Evolutionary conservation across 1,140 invertebrate genomes (phyloP).

Genomic region (Philotrypesis tridentata): DNA sequence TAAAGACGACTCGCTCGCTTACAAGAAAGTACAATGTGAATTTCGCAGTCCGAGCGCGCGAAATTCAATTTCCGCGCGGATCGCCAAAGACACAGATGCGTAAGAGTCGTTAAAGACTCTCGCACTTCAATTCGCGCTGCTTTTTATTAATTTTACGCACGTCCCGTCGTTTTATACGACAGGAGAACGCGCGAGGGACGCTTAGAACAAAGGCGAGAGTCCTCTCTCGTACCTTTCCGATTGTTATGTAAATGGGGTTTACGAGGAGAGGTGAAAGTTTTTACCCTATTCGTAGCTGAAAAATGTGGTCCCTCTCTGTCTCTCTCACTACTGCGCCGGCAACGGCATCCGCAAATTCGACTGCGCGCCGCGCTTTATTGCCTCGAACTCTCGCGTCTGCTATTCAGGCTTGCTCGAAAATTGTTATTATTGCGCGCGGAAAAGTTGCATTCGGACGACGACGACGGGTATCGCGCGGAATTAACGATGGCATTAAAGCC

Average conservation of each 20-base stretch:
- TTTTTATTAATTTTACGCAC: background rate
- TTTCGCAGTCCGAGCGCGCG: background rate
- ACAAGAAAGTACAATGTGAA: constrained; percentile 14
- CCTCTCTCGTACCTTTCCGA: background rate
- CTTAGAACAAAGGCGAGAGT: background rate
- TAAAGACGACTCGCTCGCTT: background rate
- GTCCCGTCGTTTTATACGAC: background rate
- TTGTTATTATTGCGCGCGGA: no score
- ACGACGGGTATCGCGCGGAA: no score
- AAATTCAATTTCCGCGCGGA: background rate
- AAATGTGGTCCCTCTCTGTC: background rate
- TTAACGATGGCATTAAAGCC: no score
- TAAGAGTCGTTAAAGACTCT: background rate
- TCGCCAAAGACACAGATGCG: background rate
- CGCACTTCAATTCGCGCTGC: background rate
- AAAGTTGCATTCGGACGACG: no score
- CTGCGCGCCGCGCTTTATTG: no score
- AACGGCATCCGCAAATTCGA: no score
- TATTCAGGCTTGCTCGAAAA: no score
- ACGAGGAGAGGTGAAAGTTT: background rate
- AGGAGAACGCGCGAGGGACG: background rate
- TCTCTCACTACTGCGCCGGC: no score
- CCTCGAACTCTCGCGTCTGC: no score
- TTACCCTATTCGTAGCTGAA: background rate
- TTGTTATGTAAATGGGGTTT: background rate